These are phyloP conservation scores for Diabrotica balteata DNA, from an alignment of 2,888 invertebrate genomes.

Conservation along the genomic window DNA sequence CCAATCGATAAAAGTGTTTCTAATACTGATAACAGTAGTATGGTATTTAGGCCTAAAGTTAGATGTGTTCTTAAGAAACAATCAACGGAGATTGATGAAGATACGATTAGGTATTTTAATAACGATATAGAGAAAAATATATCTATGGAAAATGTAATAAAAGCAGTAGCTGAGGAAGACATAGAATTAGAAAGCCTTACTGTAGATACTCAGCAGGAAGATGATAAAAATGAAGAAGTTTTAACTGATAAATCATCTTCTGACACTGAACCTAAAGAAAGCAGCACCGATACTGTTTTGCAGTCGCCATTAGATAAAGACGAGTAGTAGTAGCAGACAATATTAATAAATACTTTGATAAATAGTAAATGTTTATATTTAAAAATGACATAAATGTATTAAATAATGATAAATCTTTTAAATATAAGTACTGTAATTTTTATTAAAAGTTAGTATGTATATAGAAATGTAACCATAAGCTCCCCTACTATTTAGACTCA, in stretches of 20 bases:
- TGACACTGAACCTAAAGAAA: conserved; percentile 44
- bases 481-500: too few relatives aligned
- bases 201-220: not conserved
- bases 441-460: too few relatives aligned
- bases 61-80: conserved; percentile 50
- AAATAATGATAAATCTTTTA: too few relatives aligned
- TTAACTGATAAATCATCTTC: conserved; percentile 45
- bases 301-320: conserved; percentile 26
- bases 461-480: too few relatives aligned
- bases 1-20: conserved; percentile 5
- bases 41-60: conserved; percentile 43
- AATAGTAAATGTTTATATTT: too few relatives aligned
- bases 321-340: too few relatives aligned
- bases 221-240: conserved; percentile 22
- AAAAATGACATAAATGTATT: too few relatives aligned
- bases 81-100: conserved; percentile 50
- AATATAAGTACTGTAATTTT: too few relatives aligned
- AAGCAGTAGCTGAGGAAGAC: conserved; percentile 34
- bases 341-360: too few relatives aligned
- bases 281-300: conserved; percentile 46
- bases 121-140: conserved; percentile 41
- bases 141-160: conserved; percentile 34
- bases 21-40: not conserved
- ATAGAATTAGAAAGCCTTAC: not conserved
- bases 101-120: conserved; percentile 47